Conservation (phyloP, 2,888 invertebrate genomes). For the Hoplodrina blanda region DNA sequence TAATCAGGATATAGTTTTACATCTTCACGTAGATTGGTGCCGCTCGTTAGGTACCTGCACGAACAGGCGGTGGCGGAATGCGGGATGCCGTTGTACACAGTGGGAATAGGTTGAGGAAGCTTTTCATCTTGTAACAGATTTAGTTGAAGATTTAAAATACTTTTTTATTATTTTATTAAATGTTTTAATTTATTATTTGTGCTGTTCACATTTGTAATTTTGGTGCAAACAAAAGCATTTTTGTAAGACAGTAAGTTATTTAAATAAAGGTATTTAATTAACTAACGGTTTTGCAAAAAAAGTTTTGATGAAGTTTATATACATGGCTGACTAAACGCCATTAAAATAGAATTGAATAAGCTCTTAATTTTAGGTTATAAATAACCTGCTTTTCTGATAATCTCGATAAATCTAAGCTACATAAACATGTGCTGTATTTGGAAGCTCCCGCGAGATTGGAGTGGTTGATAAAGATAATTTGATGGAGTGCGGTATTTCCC, state of each 20-base stretch:
- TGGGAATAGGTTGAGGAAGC: background rate
- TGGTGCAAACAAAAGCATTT: too few relatives aligned
- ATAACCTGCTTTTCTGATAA: background rate
- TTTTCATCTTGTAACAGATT: background rate
- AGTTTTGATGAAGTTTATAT: too few relatives aligned
- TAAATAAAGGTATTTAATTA: too few relatives aligned
- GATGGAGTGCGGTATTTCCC: slow-evolving; percentile 50
- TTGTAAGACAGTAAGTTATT: too few relatives aligned
- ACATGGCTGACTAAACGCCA: too few relatives aligned
- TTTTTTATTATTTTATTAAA: too few relatives aligned
- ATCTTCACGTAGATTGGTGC: slow-evolving; percentile 57
- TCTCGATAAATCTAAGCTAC: background rate
- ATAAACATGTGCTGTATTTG: background rate
- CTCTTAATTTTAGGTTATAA: background rate
- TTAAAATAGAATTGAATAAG: too few relatives aligned
- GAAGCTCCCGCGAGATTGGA: background rate
- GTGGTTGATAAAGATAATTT: slow-evolving; percentile 31
- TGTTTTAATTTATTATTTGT: background rate
- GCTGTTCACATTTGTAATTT: background rate
- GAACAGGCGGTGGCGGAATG: slow-evolving; percentile 4
- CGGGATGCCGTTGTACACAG: background rate
- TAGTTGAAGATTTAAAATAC: too few relatives aligned
- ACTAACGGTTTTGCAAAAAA: too few relatives aligned
- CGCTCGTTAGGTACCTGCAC: slow-evolving; percentile 37
- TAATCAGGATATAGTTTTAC: slow-evolving; percentile 60